These are phyloP conservation scores for Platalea minor DNA, from an alignment of 2,797 vertebrate genomes.

Conservation along the genomic window DNA sequence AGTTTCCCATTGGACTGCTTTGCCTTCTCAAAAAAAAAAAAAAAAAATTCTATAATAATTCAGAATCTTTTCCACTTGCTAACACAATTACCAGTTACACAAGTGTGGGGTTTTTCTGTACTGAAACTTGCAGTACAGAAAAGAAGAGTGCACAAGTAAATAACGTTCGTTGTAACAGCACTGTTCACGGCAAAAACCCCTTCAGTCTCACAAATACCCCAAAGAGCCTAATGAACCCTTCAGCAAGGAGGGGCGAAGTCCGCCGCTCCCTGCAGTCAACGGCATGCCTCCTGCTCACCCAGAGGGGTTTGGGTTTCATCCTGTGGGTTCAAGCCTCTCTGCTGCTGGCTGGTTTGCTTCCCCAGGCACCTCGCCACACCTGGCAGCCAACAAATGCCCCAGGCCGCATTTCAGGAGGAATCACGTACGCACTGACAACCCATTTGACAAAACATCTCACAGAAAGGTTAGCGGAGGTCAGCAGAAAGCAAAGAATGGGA, in stretches of 20 bases:
- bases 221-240: background rate
- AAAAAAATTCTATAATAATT: background rate
- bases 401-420: background rate
- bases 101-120: background rate
- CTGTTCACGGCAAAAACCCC: background rate
- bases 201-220: background rate
- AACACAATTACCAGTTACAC: background rate
- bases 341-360: background rate
- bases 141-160: background rate
- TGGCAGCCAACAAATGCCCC: background rate
- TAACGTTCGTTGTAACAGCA: rapidly evolving
- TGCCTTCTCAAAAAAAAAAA: background rate
- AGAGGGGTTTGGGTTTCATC: background rate
- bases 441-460: background rate
- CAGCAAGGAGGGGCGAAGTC: background rate
- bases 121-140: background rate
- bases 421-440: rapidly evolving
- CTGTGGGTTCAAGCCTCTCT: background rate
- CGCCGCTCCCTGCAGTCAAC: rapidly evolving
- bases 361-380: background rate
- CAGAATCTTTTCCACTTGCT: background rate
- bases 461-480: background rate
- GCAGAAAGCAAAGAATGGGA: background rate
- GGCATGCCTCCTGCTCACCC: background rate
- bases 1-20: background rate